These are phyloP conservation scores for Epizoanthus fatuus DNA, from an alignment of 92 coral and sea anemone species.

Conservation along the genomic window DNA sequence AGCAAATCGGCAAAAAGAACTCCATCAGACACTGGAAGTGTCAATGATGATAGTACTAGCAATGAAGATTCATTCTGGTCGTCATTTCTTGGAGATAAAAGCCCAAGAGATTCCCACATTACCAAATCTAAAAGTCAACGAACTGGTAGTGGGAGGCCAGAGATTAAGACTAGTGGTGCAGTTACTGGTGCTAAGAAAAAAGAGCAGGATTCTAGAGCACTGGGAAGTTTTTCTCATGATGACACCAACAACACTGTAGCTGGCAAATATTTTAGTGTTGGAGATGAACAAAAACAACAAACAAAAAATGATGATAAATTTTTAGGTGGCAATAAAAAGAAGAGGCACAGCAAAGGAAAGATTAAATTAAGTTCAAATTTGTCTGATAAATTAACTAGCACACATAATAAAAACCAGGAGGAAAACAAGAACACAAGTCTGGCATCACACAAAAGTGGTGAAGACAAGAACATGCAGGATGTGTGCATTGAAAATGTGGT, in stretches of 20 bases:
- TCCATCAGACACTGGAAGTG: slow-evolving; percentile 35
- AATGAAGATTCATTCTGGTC: slow-evolving; percentile 88
- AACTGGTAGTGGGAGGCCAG: slow-evolving; percentile 36
- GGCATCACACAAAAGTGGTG: background rate
- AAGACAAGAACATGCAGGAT: background rate
- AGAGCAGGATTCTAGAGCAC: background rate
- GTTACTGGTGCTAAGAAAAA: background rate
- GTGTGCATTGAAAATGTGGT: background rate
- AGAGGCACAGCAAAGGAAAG: background rate
- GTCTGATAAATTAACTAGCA: background rate
- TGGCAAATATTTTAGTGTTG: background rate
- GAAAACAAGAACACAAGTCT: slow-evolving; percentile 14
- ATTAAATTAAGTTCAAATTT: background rate
- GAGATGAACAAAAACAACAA: background rate
- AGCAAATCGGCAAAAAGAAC: slow-evolving; percentile 25
- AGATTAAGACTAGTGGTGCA: slow-evolving; percentile 1
- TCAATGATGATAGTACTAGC: background rate
- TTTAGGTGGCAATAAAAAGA: background rate
- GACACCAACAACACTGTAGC: background rate
- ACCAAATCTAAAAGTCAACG: slow-evolving; percentile 35
- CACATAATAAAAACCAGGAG: background rate
- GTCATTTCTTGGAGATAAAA: slow-evolving; percentile 80
- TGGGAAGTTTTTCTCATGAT: background rate
- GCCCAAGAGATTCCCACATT: slow-evolving; percentile 1
- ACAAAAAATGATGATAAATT: background rate